Percentiles rank a stretch among this genome's conserved stretches.
phyloP scores from a whole-genome alignment of 1,140 invertebrate genomes.

The Solen grandis region DNA sequence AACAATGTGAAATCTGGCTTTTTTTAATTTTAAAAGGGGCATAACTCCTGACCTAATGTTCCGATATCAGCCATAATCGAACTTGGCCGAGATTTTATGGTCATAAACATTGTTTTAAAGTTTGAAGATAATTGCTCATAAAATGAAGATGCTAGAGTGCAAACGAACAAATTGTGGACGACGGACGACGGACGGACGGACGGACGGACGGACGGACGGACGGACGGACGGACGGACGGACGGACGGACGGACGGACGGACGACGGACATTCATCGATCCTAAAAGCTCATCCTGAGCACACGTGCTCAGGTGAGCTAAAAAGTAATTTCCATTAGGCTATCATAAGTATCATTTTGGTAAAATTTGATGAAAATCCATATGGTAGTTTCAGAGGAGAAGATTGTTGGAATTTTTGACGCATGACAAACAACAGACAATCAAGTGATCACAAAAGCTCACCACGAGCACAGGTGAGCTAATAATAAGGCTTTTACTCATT shows the following conservation, averaged over 20 bases:
- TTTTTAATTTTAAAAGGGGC: too few species aligned
- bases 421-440: too few species aligned
- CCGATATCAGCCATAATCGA: not conserved
- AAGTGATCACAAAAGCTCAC: too few species aligned
- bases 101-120: not conserved
- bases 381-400: too few species aligned
- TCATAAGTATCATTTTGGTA: too few species aligned
- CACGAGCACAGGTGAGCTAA: too few species aligned
- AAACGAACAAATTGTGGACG: not conserved
- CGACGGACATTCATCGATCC: not conserved
- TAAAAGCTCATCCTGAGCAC: not conserved
- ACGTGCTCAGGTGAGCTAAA: not conserved
- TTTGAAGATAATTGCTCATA: not conserved
- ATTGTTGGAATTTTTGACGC: too few species aligned
- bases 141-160: not conserved
- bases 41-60: too few species aligned
- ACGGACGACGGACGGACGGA: not conserved
- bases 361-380: too few species aligned
- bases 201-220: not conserved
- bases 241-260: not conserved
- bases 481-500: too few species aligned
- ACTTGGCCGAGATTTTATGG: not conserved
- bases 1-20: too few species aligned
- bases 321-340: too few species aligned
- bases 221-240: not conserved